Evolutionary conservation across 2,113 vertebrate species (phyloP), one percentile per base, ranked within the genome.

Genomic region (Cyanocitta stelleri): DNA sequence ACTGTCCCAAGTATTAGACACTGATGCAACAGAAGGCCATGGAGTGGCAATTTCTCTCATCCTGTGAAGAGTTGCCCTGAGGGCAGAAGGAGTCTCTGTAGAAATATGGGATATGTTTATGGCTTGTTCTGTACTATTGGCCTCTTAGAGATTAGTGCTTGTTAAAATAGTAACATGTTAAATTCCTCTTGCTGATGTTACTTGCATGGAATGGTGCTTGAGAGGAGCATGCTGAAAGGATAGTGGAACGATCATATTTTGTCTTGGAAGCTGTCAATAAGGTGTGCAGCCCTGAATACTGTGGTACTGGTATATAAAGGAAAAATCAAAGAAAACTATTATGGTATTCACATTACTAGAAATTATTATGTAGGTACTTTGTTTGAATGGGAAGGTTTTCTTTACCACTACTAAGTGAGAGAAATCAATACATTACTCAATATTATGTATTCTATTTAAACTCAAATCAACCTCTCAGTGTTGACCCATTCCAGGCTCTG

Each of bases 91-190:
- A 55, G 27, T 74, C 43, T 58, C 15, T 77, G 4, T 37, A 84
- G 95, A 88, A 88, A 77, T 64, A 81, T 3, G 41, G 63, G 52
- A 77, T 71, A 20, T 78, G 59, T 85, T 94, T 88, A 73, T 91
- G 82, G 67, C 85, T 88, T 95, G 75, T 88, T 90, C 95, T 93
- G 64, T 81, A 75, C 6, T 33, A 78, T 75, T 78, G 81, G 79
- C 75, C 88, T 71, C 76, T 77, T 75, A 24, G 90, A 95, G 96
- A 94, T 97, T 94, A 95, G 87, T 91, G 39, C 69, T 93, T 78
- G 59, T 95, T 93, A 95, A 97, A 96, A 96, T 96, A 96, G 96
- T 68, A 96, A 89, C 95, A 51, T 75, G 76, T 83, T 89, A 94
- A 96, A 95, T 96, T 97, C 92, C 73, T 90, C 66, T 88, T 90